A percentile compares a stretch with the other conserved stretches of the same genome.
Evolutionary conservation across 2,797 vertebrate species (phyloP).

Genomic region (Eulemur coronatus): DNA sequence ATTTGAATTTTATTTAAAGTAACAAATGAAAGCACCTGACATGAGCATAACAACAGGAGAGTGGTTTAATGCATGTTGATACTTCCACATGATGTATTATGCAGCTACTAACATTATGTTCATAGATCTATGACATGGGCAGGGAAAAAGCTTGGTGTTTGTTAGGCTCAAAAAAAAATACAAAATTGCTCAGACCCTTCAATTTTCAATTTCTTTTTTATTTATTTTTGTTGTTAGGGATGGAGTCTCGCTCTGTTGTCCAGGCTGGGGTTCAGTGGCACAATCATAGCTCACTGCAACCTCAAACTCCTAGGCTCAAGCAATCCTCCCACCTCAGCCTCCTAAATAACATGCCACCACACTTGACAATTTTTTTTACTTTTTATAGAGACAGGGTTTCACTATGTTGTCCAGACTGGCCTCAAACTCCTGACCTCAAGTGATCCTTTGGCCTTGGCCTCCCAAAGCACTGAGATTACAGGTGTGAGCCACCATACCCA

Average conservation of each 20-base stretch:
- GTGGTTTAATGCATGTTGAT: fast-evolving
- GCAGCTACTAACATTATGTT: neutral
- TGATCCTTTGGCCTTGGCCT: neutral
- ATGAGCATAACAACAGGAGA: neutral
- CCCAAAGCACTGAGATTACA: neutral
- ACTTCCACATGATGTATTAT: fast-evolving
- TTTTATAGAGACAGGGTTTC: neutral
- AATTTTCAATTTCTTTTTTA: neutral
- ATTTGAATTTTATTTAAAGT: neutral
- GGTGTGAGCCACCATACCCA: neutral
- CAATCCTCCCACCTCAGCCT: neutral
- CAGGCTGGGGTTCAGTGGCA: no score
- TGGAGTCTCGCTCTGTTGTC: neutral
- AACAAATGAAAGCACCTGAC: neutral
- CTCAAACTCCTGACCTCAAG: neutral
- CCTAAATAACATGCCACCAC: neutral
- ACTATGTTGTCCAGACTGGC: neutral
- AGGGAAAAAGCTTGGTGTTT: neutral
- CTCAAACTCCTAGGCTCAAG: neutral
- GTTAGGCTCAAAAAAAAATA: neutral
- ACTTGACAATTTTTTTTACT: neutral
- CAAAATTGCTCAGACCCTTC: neutral
- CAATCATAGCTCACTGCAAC: neutral
- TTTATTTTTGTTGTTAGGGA: neutral
- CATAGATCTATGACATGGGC: neutral